These are phyloP conservation scores for Lepidurus arcticus DNA, from an alignment of 1,140 invertebrate species.

Conservation along the genomic window DNA sequence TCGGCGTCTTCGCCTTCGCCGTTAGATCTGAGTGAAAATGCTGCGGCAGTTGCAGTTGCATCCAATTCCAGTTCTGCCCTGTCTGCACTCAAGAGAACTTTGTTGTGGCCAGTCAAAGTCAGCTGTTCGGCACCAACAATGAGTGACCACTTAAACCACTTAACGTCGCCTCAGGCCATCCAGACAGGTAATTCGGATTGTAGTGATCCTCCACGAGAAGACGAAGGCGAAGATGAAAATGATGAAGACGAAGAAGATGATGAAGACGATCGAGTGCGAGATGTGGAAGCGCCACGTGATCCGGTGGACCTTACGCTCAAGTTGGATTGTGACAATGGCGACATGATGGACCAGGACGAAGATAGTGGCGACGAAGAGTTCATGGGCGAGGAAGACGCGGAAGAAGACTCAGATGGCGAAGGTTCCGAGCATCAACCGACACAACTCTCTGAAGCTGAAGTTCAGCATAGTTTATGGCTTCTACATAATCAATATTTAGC, in stretches of 20 bases:
- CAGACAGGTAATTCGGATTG: neutral
- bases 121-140: neutral
- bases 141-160: neutral
- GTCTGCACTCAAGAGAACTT: neutral
- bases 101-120: neutral
- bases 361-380: constrained; percentile 42
- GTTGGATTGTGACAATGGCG: constrained; percentile 40
- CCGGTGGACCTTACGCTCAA: constrained; percentile 45
- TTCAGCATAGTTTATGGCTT: constrained; percentile 14
- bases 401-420: constrained; percentile 27
- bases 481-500: neutral
- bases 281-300: constrained; percentile 34
- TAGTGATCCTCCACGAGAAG: neutral
- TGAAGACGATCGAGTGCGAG: constrained; percentile 41
- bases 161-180: neutral
- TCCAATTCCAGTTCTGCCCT: too few species aligned
- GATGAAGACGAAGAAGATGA: constrained; percentile 43
- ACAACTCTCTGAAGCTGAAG: constrained; percentile 16
- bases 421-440: neutral
- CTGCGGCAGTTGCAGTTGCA: neutral
- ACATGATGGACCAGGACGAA: constrained; percentile 34
- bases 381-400: constrained; percentile 44
- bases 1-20: constrained; percentile 6
- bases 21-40: constrained; percentile 29
- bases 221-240: constrained; percentile 47